These are phyloP conservation scores for Penaeus monodon DNA, from an alignment of 2,888 invertebrate species.

Conservation along the genomic window DNA sequence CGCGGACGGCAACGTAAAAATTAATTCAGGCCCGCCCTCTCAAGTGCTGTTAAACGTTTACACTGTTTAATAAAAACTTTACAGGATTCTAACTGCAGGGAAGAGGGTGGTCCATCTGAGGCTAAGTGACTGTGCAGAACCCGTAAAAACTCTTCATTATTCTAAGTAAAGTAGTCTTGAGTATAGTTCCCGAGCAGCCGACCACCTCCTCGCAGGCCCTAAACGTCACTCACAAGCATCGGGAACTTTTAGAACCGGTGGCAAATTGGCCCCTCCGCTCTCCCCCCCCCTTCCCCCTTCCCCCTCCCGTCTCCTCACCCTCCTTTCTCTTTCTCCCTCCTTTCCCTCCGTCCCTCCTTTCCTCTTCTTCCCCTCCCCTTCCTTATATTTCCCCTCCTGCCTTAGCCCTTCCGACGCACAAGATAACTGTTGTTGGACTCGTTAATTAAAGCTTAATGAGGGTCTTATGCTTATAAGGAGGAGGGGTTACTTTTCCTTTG, in stretches of 20 bases:
- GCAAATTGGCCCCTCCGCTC: conserved; percentile 26
- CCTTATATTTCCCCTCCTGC: neutral
- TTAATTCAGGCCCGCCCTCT: too few relatives aligned
- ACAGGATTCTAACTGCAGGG: neutral
- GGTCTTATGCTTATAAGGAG: too few relatives aligned
- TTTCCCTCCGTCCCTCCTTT: neutral
- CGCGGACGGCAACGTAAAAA: too few relatives aligned
- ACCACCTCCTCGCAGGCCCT: conserved; percentile 9
- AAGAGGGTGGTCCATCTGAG: neutral
- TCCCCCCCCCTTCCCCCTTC: neutral
- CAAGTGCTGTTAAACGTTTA: too few relatives aligned
- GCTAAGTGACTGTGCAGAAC: neutral
- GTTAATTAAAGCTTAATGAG: conserved; percentile 24
- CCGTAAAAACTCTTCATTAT: conserved; percentile 5
- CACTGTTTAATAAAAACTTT: too few relatives aligned
- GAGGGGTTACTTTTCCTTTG: neutral
- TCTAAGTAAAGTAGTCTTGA: neutral
- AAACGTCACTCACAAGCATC: conserved; percentile 30
- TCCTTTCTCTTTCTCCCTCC: neutral
- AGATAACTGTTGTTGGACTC: conserved; percentile 30
- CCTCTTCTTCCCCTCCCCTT: neutral
- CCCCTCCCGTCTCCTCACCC: neutral
- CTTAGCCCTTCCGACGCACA: too few relatives aligned
- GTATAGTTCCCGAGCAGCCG: neutral
- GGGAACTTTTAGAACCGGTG: conserved; percentile 13